Evolutionary conservation across 2,888 invertebrate genomes (phyloP).

Genomic region (Leptopilina myrica): DNA sequence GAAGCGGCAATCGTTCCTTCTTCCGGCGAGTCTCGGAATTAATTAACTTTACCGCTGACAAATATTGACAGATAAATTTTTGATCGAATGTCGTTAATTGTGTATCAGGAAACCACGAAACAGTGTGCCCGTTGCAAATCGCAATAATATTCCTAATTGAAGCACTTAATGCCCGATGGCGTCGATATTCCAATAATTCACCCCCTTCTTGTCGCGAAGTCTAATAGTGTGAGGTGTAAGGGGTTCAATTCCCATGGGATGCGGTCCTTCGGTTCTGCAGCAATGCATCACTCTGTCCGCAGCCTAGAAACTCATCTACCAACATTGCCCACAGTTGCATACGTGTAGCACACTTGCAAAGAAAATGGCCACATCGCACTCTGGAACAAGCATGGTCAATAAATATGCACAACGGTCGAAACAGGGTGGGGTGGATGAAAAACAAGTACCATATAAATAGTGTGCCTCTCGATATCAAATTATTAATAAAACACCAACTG

Average conservation of each 20-base stretch:
- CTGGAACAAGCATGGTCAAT: conserved; percentile 61
- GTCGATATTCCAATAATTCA: conserved; percentile 76
- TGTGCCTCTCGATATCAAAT: too few species aligned
- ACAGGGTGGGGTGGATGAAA: conserved; percentile 60
- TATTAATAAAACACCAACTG: too few species aligned
- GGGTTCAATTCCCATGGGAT: conserved; percentile 74
- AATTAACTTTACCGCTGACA: not conserved
- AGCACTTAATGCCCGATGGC: conserved; percentile 72
- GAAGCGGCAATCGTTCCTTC: too few species aligned
- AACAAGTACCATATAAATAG: conserved; percentile 62
- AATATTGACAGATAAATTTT: conserved; percentile 19
- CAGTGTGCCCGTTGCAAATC: conserved; percentile 41
- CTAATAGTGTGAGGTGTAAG: conserved; percentile 72
- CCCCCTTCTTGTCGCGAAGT: conserved; percentile 58
- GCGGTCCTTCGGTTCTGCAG: conserved; percentile 66
- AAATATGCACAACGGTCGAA: conserved; percentile 54
- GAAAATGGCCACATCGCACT: not conserved
- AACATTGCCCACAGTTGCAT: not conserved
- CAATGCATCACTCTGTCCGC: conserved; percentile 76
- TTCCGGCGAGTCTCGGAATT: too few species aligned
- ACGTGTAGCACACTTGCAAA: not conserved
- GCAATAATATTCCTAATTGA: conserved; percentile 70
- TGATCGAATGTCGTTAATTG: conserved; percentile 6
- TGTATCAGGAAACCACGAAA: conserved; percentile 51
- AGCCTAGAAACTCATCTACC: conserved; percentile 73